Base-by-base conservation (phyloP, 2,888 invertebrate species). In the Cordylochernes scorpioides region DNA sequence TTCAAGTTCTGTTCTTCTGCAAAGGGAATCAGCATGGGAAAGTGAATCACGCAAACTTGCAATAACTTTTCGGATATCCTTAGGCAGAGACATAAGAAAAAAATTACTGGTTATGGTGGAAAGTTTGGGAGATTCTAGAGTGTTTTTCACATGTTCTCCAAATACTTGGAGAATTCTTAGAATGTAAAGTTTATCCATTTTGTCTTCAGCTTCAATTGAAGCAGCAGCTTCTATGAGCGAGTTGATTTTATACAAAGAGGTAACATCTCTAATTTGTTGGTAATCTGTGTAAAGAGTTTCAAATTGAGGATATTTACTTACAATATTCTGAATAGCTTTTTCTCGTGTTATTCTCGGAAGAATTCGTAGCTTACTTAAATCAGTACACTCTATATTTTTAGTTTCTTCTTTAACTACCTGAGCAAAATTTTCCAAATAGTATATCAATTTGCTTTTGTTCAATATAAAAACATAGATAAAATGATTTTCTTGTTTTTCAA, bases 131-230 rank as follows among this genome's bases (percentile, higher is more conserved):
- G n/a, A n/a, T n/a, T n/a, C n/a, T n/a, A n/a, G n/a, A n/a, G n/a
- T n/a, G n/a, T n/a, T n/a, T n/a, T n/a, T n/a, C n/a, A n/a, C n/a
- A n/a, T n/a, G n/a, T n/a, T n/a, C n/a, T n/a, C n/a, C n/a, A n/a
- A n/a, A n/a, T n/a, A n/a, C n/a, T n/a, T 32, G 32, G 6, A 32
- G 16, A 4, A 16, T 13, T n/a, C 28, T 30, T 13, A 15, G 24
- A 13, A 33, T 17, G 17, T 22, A 15, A 10, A 28, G 14, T n/a
- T 24, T 19, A 3, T 26, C 24, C 8, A 24, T 16, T 8, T 16
- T 12, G 5, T 19, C 19, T 7, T 15, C 9, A 4, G 24, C n/a
- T 17, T 28, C 19, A 4, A 15, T 12, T 4, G 17, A 16, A 5
- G 17, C n/a, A 3, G 32, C 28, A 16, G 29, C 15, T 4, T 24